Percentiles rank a stretch among this genome's conserved stretches.
These are phyloP conservation scores for Aeoliscus strigatus DNA, from an alignment of 2,797 vertebrate genomes.

Conservation along the genomic window DNA sequence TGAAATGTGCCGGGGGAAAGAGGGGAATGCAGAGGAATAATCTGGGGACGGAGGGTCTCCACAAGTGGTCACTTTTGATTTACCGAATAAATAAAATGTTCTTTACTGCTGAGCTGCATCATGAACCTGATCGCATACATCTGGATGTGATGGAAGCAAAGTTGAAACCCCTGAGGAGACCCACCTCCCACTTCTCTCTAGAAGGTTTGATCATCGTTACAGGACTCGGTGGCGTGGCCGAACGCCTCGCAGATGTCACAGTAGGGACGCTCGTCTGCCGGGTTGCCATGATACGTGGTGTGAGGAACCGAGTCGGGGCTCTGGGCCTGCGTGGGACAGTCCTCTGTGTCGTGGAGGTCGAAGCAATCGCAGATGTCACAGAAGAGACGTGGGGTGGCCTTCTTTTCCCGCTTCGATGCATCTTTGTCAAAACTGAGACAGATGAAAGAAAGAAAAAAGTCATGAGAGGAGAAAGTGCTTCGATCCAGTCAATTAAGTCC, in stretches of 20 bases:
- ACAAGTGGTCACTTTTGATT: too few species aligned
- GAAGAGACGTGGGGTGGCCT: constrained; percentile 85
- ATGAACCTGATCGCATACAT: too few species aligned
- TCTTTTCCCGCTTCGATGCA: constrained; percentile 84
- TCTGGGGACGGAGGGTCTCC: too few species aligned
- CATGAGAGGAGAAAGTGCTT: too few species aligned
- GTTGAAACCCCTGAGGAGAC: too few species aligned
- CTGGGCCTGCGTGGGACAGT: constrained; percentile 94
- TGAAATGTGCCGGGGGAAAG: constrained; percentile 1
- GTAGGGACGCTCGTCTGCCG: constrained; percentile 84
- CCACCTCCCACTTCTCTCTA: constrained; percentile 39
- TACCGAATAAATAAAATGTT: too few species aligned
- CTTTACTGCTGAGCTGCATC: too few species aligned
- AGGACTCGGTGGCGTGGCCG: constrained; percentile 87
- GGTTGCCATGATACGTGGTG: constrained; percentile 83
- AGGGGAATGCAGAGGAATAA: not conserved
- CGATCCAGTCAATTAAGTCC: too few species aligned
- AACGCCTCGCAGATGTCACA: constrained; percentile 96
- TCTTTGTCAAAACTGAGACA: constrained; percentile 45
- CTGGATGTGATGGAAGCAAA: too few species aligned
- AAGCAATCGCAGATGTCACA: constrained; percentile 99
- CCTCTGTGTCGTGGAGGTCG: constrained; percentile 93
- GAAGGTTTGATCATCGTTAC: constrained; percentile 96
- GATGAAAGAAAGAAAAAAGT: constrained; percentile 1
- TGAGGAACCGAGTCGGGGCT: constrained; percentile 86